Evolutionary conservation across 1,140 invertebrate species (phyloP).

Genomic region (Saccostrea echinata): DNA sequence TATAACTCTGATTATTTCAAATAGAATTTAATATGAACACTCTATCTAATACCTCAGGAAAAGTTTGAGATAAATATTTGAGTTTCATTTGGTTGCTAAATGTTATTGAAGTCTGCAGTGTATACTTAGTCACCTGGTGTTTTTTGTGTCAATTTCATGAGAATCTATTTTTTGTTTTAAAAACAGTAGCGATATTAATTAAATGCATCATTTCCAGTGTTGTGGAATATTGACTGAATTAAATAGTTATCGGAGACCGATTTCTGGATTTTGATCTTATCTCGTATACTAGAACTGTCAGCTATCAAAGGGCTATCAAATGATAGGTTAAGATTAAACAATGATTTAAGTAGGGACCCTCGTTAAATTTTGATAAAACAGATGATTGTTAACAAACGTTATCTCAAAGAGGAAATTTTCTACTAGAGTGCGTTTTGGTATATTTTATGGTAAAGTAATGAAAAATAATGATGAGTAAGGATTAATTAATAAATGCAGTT

Average conservation of each 20-base stretch:
- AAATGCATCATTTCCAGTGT: neutral
- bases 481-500: too few relatives aligned
- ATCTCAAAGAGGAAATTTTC: neutral
- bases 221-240: neutral
- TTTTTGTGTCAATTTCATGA: neutral
- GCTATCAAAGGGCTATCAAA: neutral
- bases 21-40: too few relatives aligned
- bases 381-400: neutral
- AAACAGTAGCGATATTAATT: neutral
- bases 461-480: too few relatives aligned
- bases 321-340: neutral
- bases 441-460: neutral
- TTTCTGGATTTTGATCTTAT: neutral
- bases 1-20: too few relatives aligned
- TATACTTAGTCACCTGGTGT: too few relatives aligned
- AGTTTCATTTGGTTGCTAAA: neutral
- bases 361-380: neutral
- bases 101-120: neutral
- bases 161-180: neutral
- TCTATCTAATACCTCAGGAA: too few relatives aligned
- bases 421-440: neutral
- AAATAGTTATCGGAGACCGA: neutral
- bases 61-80: too few relatives aligned
- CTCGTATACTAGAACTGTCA: neutral
- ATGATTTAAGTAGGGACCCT: neutral